Evolutionary conservation across 1,140 invertebrate genomes (phyloP).

Genomic region (Solenopsis invicta): DNA sequence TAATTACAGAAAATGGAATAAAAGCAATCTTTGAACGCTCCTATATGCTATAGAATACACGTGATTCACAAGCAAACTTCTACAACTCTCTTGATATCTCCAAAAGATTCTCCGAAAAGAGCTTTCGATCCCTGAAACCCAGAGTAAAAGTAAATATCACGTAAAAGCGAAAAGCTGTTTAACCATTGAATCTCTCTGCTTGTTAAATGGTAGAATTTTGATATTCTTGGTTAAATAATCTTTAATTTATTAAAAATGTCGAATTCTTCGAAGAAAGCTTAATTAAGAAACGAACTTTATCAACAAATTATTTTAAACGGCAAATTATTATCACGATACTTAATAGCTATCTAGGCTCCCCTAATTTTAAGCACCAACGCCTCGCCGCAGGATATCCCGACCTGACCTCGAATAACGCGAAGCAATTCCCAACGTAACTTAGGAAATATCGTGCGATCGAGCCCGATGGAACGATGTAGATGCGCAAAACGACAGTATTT

Average conservation of each 20-base stretch:
- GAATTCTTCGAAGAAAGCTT: background rate
- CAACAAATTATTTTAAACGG: background rate
- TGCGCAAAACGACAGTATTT: conserved; percentile 23
- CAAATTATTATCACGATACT: conserved; percentile 5
- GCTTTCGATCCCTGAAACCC: background rate
- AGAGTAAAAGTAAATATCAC: conserved; percentile 50
- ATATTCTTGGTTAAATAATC: conserved; percentile 24
- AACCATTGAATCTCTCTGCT: conserved; percentile 2
- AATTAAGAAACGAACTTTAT: conserved; percentile 16
- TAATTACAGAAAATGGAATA: background rate
- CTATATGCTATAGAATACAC: background rate
- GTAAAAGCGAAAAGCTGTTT: conserved; percentile 58
- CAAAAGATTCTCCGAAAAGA: conserved; percentile 39
- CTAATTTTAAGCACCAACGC: conserved; percentile 63
- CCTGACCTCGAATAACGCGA: conserved; percentile 39
- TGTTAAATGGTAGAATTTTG: conserved; percentile 1
- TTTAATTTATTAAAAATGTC: conserved; percentile 3
- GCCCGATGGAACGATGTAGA: conserved; percentile 61
- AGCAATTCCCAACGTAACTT: conserved; percentile 66
- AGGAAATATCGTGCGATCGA: conserved; percentile 47
- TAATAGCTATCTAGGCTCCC: background rate
- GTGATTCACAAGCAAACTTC: conserved; percentile 8
- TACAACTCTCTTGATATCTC: background rate
- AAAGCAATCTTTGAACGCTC: background rate
- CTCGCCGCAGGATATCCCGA: conserved; percentile 12